Evolutionary conservation across 1,140 invertebrate genomes (phyloP).

Genomic region (Rhynchophorus ferrugineus): DNA sequence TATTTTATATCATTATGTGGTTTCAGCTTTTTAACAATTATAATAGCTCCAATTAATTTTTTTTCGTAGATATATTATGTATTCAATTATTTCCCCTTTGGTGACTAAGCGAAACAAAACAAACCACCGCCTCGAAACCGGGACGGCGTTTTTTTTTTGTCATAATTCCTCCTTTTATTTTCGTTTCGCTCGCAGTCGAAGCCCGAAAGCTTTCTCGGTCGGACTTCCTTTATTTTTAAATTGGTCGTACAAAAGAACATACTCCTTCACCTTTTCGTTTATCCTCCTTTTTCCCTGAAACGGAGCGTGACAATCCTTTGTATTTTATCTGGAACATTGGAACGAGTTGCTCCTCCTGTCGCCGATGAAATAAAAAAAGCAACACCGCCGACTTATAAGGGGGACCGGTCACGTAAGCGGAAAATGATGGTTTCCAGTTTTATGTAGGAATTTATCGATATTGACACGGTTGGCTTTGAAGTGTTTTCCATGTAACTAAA

Average conservation of each 20-base stretch:
- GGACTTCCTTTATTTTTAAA: background rate
- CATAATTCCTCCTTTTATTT: background rate
- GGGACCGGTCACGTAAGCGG: background rate
- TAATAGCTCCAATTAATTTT: too few species aligned
- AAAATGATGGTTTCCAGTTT: background rate
- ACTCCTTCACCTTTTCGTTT: constrained; percentile 1
- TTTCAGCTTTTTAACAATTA: too few species aligned
- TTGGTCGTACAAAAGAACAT: background rate
- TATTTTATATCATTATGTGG: too few species aligned
- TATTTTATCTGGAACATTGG: constrained; percentile 7
- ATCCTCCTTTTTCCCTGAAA: background rate
- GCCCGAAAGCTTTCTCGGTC: background rate
- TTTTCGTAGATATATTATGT: too few species aligned
- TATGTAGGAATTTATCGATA: background rate
- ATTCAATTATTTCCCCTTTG: too few species aligned
- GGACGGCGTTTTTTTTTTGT: background rate
- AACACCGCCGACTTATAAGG: background rate
- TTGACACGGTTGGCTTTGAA: background rate
- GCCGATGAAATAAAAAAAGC: background rate
- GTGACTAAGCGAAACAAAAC: too few species aligned
- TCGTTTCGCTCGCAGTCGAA: background rate
- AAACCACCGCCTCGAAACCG: too few species aligned
- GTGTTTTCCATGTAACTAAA: too few species aligned
- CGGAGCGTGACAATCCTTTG: constrained; percentile 8
- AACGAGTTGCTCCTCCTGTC: constrained; percentile 1